A percentile compares a stretch with the other conserved stretches of the same genome.
These are phyloP conservation scores for Chymomyza procnemis DNA, from an alignment of 2,888 invertebrate species.

Conservation along the genomic window DNA sequence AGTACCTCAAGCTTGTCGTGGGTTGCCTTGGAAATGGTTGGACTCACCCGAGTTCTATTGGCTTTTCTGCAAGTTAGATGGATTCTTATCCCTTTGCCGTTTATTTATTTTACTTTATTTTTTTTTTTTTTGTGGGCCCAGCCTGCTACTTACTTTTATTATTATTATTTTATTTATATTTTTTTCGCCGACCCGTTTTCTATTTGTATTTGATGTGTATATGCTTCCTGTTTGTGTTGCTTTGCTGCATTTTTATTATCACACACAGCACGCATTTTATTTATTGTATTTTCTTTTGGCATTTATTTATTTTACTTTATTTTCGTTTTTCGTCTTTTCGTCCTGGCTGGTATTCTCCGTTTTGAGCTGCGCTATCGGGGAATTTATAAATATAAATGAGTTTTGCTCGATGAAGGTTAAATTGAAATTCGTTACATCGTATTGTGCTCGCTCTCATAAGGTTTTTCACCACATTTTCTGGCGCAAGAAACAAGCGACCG, in stretches of 20 bases:
- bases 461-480: not conserved
- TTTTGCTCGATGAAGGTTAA: conserved; percentile 76
- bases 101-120: no score
- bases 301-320: conserved; percentile 58
- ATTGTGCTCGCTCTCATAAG: not conserved
- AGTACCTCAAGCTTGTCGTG: conserved; percentile 1
- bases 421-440: conserved; percentile 68
- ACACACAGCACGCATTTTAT: conserved; percentile 59
- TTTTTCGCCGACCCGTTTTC: conserved; percentile 1
- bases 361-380: conserved; percentile 52
- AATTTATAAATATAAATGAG: conserved; percentile 79
- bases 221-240: conserved; percentile 31
- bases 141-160: conserved; percentile 18
- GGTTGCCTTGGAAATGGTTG: conserved; percentile 6
- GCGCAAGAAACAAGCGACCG: not conserved
- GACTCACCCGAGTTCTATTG: conserved; percentile 36
- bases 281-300: conserved; percentile 53
- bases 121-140: conserved; percentile 10
- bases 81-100: conserved; percentile 65
- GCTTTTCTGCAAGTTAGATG: conserved; percentile 72
- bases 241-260: conserved; percentile 57
- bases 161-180: not conserved
- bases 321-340: conserved; percentile 14
- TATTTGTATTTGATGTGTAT: conserved; percentile 17
- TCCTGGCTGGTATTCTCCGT: conserved; percentile 26